Evolutionary conservation across 2,888 invertebrate species (phyloP), one percentile per base, ranked within the genome.

Genomic region (Lepidonotus clava): DNA sequence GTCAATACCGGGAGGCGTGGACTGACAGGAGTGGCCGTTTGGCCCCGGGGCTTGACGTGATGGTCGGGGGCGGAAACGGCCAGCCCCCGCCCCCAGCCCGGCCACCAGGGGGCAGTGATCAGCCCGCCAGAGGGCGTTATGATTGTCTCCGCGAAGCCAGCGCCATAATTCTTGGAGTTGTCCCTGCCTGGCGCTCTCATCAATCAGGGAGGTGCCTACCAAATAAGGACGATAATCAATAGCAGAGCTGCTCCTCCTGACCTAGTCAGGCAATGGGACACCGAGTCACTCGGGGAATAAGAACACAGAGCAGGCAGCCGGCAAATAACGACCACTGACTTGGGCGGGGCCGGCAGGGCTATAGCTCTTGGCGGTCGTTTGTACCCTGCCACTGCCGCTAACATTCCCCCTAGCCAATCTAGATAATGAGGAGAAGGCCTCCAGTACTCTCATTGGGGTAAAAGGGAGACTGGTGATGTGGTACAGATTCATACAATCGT

Each of bases 191-290:
- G 61, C 61, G 8, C 24, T 11, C 61, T 61, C 61, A 61, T 61
- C 28, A n/a, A 61, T 61, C 61, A 61, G 28, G 28, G 28, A 28
- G 61, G 56, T 32, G 46, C 61, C 61, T 11, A 32, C 28, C 61
- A 32, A 61, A 61, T 28, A 61, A 61, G 61, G 61, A 61, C 61
- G 28, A 61, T 61, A 61, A 61, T 61, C 61, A 61, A 61, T 61
- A 61, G 5, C 4, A 2, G 61, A 61, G 61, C 61, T 14, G 61
- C 61, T 61, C 61, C 61, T 61, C 61, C 61, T 61, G 61, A 61
- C 61, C 61, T 61, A 61, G 61, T 61, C 61, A 61, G 28, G 61
- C 28, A n/a, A n/a, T n/a, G 24, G 61, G 61, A 24, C 28, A 1
- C 11, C 61, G 61, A 61, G 61, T 61, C 61, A 61, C 61, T 61